A percentile compares a stretch with the other conserved stretches of the same genome.
These are phyloP conservation scores for Cydia amplana DNA, from an alignment of 1,140 invertebrate genomes.

Conservation along the genomic window DNA sequence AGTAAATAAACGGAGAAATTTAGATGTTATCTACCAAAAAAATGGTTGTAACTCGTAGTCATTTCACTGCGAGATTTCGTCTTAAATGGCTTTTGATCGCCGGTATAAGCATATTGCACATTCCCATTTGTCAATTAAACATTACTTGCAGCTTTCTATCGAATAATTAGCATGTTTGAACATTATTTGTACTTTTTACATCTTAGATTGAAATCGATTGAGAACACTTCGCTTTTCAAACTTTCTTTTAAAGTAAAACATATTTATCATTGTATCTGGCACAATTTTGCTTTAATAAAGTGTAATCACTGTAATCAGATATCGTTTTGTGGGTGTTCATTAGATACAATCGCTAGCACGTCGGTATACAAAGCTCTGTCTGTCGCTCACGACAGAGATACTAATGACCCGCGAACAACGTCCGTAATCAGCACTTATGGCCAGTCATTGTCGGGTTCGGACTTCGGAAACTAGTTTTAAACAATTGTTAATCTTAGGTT, in stretches of 20 bases:
- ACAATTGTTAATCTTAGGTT: not conserved
- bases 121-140: conserved; percentile 5
- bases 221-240: conserved; percentile 7
- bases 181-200: conserved; percentile 16
- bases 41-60: not conserved
- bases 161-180: not conserved
- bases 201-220: conserved; percentile 1
- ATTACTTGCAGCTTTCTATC: conserved; percentile 17
- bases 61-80: not conserved
- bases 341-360: conserved; percentile 24
- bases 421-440: conserved; percentile 6
- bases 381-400: conserved; percentile 23
- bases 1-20: not conserved
- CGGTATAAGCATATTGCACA: not conserved
- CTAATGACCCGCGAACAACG: conserved; percentile 30
- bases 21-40: not conserved
- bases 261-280: conserved; percentile 23
- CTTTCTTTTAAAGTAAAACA: conserved; percentile 29
- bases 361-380: not conserved
- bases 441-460: not conserved
- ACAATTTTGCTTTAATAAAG: conserved; percentile 26
- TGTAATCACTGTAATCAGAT: conserved; percentile 33
- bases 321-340: conserved; percentile 25
- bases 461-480: not conserved
- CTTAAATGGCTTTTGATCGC: not conserved